A percentile compares a stretch with the other conserved stretches of the same genome.
Conservation (phyloP, 2,113 vertebrate genomes). For the Rhineura floridana region DNA sequence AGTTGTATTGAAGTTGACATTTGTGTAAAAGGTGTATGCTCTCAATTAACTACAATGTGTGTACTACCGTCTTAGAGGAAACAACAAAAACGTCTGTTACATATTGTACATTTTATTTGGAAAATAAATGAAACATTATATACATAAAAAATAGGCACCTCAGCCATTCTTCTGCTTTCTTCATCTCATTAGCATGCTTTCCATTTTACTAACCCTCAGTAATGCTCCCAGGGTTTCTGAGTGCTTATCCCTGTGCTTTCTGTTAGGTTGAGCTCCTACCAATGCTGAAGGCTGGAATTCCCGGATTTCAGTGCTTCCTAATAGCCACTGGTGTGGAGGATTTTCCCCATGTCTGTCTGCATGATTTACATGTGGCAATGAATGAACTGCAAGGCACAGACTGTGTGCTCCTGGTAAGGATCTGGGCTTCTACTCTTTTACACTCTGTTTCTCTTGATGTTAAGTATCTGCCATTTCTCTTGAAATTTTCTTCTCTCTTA, state of each 20-base stretch:
- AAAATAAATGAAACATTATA: no score
- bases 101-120: no score
- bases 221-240: background rate
- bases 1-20: no score
- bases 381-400: slow-evolving; percentile 78
- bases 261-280: slow-evolving; percentile 77
- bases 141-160: no score
- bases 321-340: slow-evolving; percentile 84
- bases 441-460: background rate
- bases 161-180: background rate
- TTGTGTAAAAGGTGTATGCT: no score
- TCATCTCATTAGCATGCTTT: background rate
- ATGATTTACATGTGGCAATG: slow-evolving; percentile 79
- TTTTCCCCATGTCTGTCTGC: slow-evolving; percentile 78
- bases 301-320: slow-evolving; percentile 86
- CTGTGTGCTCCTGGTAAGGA: slow-evolving; percentile 80
- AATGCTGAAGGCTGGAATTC: slow-evolving; percentile 81
- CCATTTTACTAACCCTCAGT: background rate
- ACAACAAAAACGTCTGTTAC: no score
- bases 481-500: background rate
- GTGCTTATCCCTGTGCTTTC: background rate
- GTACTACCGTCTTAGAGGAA: no score
- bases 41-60: no score
- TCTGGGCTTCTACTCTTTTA: background rate
- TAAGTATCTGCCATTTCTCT: background rate